Evolutionary conservation across 1,140 invertebrate species (phyloP).

Genomic region (Helicoverpa armigera): DNA sequence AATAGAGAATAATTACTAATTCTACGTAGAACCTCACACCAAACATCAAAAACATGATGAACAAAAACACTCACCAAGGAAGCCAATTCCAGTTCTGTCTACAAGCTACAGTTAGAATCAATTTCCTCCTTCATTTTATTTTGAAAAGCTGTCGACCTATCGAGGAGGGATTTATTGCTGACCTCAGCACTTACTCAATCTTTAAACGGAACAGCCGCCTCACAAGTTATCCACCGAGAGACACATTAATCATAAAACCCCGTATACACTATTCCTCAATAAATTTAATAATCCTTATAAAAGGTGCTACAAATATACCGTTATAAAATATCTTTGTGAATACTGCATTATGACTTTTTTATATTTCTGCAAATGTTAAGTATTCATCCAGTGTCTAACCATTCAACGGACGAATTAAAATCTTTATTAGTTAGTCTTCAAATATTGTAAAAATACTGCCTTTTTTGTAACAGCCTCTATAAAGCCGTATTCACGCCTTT

Average conservation of each 20-base stretch:
- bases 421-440: too few relatives aligned
- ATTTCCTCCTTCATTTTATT: conserved; percentile 23
- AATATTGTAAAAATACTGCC: neutral
- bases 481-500: neutral
- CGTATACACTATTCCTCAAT: neutral
- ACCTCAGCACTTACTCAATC: conserved; percentile 3
- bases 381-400: too few relatives aligned
- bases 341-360: too few relatives aligned
- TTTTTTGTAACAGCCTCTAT: neutral
- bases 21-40: neutral
- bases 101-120: conserved; percentile 9
- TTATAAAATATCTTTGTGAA: too few relatives aligned
- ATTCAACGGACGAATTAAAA: too few relatives aligned
- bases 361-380: too few relatives aligned
- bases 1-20: neutral
- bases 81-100: neutral
- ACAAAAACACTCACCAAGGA: neutral
- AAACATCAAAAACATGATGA: neutral
- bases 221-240: neutral
- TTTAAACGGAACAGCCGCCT: conserved; percentile 2
- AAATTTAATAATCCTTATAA: neutral
- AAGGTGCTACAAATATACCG: too few relatives aligned
- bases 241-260: conserved; percentile 14
- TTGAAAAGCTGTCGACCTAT: conserved; percentile 7
- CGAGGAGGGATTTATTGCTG: conserved; percentile 14